Percentiles rank a stretch among this genome's conserved stretches.
Evolutionary conservation across 2,113 vertebrate genomes (phyloP).

Genomic region (Epinephelus lanceolatus): DNA sequence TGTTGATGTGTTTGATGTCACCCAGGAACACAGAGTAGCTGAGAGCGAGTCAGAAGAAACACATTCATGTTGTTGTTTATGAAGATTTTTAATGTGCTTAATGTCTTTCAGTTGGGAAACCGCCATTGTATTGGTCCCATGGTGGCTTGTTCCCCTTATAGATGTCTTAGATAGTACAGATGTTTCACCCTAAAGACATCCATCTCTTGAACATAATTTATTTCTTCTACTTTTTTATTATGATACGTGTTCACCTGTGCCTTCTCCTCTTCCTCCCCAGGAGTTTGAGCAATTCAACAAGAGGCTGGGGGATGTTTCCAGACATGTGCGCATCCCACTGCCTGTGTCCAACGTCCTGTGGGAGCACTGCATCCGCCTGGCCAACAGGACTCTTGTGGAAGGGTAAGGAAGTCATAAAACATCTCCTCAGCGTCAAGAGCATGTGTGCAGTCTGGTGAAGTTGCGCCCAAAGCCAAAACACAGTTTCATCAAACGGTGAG

Average conservation of each 20-base stretch:
- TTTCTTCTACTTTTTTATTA: neutral
- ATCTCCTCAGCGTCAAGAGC: neutral
- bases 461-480: neutral
- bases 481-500: neutral
- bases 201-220: neutral
- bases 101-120: neutral
- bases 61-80: neutral
- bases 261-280: slow-evolving; percentile 76
- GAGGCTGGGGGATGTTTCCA: slow-evolving; percentile 92
- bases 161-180: neutral
- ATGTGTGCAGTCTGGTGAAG: neutral
- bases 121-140: neutral
- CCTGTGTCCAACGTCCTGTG: slow-evolving; percentile 98
- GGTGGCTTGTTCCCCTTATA: neutral
- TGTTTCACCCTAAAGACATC: neutral
- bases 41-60: slow-evolving; percentile 8
- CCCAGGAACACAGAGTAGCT: slow-evolving; percentile 23
- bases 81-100: slow-evolving; percentile 11
- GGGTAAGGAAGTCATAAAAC: slow-evolving; percentile 86
- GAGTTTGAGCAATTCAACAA: slow-evolving; percentile 97
- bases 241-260: neutral
- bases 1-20: neutral
- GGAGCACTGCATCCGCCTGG: slow-evolving; percentile 98
- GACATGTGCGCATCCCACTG: slow-evolving; percentile 94
- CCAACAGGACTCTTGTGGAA: slow-evolving; percentile 97